Evolutionary conservation across 1,140 invertebrate genomes (phyloP), one percentile per base, ranked within the genome.

Genomic region (Bombus affinis): DNA sequence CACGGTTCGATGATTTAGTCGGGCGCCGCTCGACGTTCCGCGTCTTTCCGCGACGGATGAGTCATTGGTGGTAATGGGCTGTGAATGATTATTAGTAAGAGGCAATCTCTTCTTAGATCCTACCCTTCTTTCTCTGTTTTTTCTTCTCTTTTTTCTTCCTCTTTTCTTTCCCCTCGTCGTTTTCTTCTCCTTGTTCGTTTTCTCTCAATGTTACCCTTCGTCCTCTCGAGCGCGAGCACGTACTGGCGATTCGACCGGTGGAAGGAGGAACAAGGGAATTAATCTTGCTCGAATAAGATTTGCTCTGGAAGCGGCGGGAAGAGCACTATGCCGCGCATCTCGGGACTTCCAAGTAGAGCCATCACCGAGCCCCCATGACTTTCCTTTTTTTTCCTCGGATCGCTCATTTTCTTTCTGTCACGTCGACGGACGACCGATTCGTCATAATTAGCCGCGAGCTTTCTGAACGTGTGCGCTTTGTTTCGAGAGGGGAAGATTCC

Each of bases 21-120:
- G n/a, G 44, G 42, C 73, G 73, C 35, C 82, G 65, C 66, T 90
- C 85, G n/a, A 42, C 78, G 72, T 70, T 82, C 15, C 73, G 83
- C 79, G 62, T 86, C 86, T 78, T 87, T 39, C 73, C 84, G 35
- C 80, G 83, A 88, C 88, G 73, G 78, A 88, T 91, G 91, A 91
- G 57, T 91, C 90, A 90, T 66, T 72, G 80, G 70, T 57, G 74
- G 78, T 91, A 91, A 91, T 90, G 90, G 90, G 62, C 88, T 79
- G 86, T 91, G 88, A 90, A 89, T 83, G 86, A 90, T 90, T 85
- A 91, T 91, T 88, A 86, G 77, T 80, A 86, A 88, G 66, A 79
- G 88, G 47, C 78, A 44, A 87, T 83, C 76, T 81, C 44, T 83
- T 62, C 71, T 79, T 75, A 53, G 68, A 59, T 35, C 39, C 18